phyloP scores from a whole-genome alignment of 2,797 vertebrate species.

The Diplodus puntazzo region DNA sequence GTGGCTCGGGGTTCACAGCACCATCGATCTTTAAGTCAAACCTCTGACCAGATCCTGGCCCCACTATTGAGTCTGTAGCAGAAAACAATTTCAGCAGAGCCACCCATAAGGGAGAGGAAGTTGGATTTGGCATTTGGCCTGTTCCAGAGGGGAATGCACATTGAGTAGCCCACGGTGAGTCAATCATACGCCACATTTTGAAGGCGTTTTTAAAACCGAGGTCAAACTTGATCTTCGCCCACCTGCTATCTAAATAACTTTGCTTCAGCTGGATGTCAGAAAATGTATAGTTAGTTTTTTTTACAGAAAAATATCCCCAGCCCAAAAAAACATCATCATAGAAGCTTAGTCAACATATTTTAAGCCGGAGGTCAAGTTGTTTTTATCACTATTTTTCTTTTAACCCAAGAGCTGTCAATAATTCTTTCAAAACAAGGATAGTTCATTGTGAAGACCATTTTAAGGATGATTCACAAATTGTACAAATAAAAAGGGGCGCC shows the following conservation, averaged over 20 bases:
- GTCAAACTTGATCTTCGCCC: background rate
- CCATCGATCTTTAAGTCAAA: slow-evolving; percentile 1
- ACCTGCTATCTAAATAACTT: background rate
- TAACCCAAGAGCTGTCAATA: background rate
- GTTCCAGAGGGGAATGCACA: slow-evolving; percentile 16
- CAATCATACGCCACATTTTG: background rate
- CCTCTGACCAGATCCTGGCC: background rate
- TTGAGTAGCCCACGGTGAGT: background rate
- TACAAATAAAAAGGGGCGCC: no score
- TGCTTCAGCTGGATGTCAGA: background rate
- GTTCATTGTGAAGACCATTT: no score
- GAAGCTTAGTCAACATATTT: background rate
- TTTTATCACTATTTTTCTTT: background rate
- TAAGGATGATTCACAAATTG: no score
- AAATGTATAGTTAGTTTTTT: background rate
- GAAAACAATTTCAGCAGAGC: slow-evolving; percentile 15
- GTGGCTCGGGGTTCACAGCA: background rate
- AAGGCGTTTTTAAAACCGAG: background rate
- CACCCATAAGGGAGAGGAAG: background rate
- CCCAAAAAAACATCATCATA: slow-evolving; percentile 1
- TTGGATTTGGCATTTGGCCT: slow-evolving; percentile 20
- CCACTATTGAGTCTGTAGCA: background rate
- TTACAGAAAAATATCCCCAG: background rate
- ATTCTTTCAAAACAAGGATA: background rate
- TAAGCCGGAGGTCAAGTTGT: background rate